Conservation (phyloP, 2,797 vertebrate species). For the Pantherophis alleghaniensis region DNA sequence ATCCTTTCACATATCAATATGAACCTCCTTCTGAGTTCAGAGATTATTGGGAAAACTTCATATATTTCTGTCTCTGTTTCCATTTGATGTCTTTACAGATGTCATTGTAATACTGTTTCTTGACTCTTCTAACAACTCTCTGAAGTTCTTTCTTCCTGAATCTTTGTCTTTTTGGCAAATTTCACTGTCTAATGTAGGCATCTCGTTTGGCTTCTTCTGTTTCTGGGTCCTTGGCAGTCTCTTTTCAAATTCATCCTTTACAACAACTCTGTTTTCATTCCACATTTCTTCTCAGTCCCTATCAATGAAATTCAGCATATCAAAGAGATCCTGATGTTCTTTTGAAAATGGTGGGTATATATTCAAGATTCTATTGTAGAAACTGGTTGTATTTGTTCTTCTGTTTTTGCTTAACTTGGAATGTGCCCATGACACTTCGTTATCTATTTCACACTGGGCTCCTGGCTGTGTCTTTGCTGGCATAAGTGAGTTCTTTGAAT, state of each 20-base stretch:
- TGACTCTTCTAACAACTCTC: neutral
- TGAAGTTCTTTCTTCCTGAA: neutral
- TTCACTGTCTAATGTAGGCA: neutral
- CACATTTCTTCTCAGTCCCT: neutral
- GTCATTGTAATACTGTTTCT: neutral
- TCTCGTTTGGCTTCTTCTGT: neutral
- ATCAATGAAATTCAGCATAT: neutral
- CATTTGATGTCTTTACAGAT: neutral
- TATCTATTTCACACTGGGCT: neutral
- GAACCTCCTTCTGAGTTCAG: neutral
- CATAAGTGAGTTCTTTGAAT: neutral
- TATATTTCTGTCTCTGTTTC: neutral
- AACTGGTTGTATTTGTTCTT: neutral
- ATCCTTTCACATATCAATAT: neutral
- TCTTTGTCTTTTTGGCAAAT: neutral
- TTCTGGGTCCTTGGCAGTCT: neutral
- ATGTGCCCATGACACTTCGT: neutral
- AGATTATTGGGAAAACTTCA: neutral
- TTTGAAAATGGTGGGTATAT: neutral
- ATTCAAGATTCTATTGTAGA: neutral
- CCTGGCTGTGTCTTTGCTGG: neutral
- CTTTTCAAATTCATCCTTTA: neutral
- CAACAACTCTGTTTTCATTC: neutral
- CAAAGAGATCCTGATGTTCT: neutral
- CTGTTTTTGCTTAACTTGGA: neutral